Base-by-base conservation (phyloP, 2,113 vertebrate genomes). In the Gavialis gangeticus region DNA sequence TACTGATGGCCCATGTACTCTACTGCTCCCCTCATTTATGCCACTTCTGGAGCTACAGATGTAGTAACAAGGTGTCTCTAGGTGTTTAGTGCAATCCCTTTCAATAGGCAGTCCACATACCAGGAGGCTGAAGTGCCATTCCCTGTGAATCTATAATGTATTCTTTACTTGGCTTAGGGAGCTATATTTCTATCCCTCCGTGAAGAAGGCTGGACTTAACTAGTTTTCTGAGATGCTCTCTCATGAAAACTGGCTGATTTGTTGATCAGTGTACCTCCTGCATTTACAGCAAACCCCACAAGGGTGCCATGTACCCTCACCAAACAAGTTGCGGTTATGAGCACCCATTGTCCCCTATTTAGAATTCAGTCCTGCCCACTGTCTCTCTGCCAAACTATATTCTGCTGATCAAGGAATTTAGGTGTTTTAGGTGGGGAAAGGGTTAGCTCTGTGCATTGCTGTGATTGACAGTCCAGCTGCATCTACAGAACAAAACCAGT, bases 401-500 rank as follows among this genome's bases (percentile, higher is more conserved):
- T 18, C 2, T 4, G 63, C 63, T 85, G 46, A 55, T 2, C 73
- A 30, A 46, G 24, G 17, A 4, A 2, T 28, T 62, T 10, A 6
- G 17, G 7, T 12, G 14, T 46, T 92, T 27, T 58, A 79, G 76
- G 6, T 24, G 14, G 5, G 1, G 1, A 25, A 92, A 75, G 67
- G 3, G 30, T 75, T 87, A 69, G 78, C 56, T 69, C 37, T 34
- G 58, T 64, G 24, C 59, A 58, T 46, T 57, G 78, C 75, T 75
- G 54, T 93, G 96, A 97, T 64, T 95, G 96, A 93, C 88, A 75
- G 81, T 95, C 78, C 97, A 97, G 96, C 95, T 96, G 96, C 27
- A 1, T 77, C 62, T 85, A 77, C 86, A 76, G 83, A 96, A 94
- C 83, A 95, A 95, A 95, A 95, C 69, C n/a, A 78, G 85, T 88